These are phyloP conservation scores for Hermodice carunculata DNA, from an alignment of 2,888 invertebrate genomes.

Conservation along the genomic window DNA sequence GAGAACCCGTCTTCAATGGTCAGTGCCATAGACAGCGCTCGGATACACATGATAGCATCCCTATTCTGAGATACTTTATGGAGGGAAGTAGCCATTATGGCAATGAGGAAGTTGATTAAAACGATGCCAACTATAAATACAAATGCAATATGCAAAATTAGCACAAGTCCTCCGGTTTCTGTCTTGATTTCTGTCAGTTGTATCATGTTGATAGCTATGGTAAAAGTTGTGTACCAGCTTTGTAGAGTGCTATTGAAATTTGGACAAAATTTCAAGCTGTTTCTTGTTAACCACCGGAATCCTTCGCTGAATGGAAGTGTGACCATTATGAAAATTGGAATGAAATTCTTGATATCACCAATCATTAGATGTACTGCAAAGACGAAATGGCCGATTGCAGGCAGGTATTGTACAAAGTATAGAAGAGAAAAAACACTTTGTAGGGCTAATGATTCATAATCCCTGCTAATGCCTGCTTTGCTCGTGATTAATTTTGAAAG, in stretches of 20 bases:
- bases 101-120: constrained; percentile 9
- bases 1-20: constrained; percentile 10
- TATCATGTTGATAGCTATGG: constrained; percentile 7
- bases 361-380: constrained; percentile 9
- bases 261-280: background rate
- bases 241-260: background rate
- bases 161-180: background rate
- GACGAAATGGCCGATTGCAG: constrained; percentile 10
- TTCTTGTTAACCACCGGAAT: background rate
- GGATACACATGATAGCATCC: background rate
- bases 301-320: background rate
- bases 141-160: constrained; percentile 3
- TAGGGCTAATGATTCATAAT: too few species aligned
- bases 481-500: background rate
- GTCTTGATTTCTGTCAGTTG: background rate
- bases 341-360: constrained; percentile 7
- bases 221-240: constrained; percentile 6
- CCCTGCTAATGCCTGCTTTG: background rate
- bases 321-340: background rate
- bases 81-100: constrained; percentile 2
- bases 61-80: constrained; percentile 5
- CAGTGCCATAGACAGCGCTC: constrained; percentile 1
- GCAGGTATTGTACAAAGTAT: constrained; percentile 12
- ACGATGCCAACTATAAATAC: constrained; percentile 10
- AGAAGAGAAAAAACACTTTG: constrained; percentile 3